Base-by-base conservation (phyloP, 2,888 invertebrate genomes). In the Nebria brevicollis region DNA sequence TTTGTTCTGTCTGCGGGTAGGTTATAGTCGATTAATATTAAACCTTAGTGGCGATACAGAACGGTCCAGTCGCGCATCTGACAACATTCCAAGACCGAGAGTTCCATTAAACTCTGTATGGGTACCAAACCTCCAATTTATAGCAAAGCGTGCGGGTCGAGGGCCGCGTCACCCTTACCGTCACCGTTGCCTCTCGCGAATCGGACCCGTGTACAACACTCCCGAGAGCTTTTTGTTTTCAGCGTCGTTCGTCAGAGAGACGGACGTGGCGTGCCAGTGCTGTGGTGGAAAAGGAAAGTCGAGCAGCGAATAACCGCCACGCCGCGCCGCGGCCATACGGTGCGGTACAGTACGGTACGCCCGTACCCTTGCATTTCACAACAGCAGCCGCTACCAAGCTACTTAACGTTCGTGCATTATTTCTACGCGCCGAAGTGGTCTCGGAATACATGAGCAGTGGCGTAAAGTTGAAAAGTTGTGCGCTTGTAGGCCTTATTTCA, bases 191-290 rank as follows among this genome's bases (percentile, higher is more conserved):
- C 34, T 34, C 34, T 34, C 20, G 26, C 73, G 73, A 3, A 41
- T 25, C 25, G 64, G 20, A 10, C 64, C 70, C 70, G 72, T 80
- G 85, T 86, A 86, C 85, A 85, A 85, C 85, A 86, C 86, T 85
- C 86, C 83, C 82, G 86, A 86, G 86, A 85, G 86, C 85, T 85
- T 85, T 86, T 86, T 85, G 84, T 85, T 84, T 84, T 82, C 85
- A 75, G 41, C 80, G 72, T 80, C 80, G 86, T 85, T 85, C 86
- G 86, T 86, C 86, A 86, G 85, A 83, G 78, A 78, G 78, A 78
- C 78, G 78, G 41, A 78, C 74, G 74, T 11, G 54, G 74, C 77
- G 64, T 66, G 66, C 68, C 77, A 34, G 34, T 11, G 11, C 72
- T 25, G 72, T 26, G n/a, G 34, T 73, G 42, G 77, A 70, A 43